A percentile compares a stretch with the other conserved stretches of the same genome.
These are phyloP conservation scores for Pseudorhiza aurosa DNA, from an alignment of 30 jellyfish, hydroid and myxozoan genomes.

Conservation along the genomic window DNA sequence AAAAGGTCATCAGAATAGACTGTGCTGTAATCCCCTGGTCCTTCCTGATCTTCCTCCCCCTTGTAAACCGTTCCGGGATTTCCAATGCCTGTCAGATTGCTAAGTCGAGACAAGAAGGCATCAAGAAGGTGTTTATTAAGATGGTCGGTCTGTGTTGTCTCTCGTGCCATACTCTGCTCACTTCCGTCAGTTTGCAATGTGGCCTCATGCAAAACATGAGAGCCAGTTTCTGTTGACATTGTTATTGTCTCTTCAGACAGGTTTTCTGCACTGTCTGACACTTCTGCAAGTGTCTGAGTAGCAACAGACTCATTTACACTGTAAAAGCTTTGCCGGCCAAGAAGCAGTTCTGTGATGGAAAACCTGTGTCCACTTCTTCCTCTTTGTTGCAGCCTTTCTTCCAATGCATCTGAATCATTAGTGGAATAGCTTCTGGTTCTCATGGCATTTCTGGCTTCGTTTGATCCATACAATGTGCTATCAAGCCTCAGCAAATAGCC, in stretches of 20 bases:
- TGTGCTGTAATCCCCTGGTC: constrained; percentile 49
- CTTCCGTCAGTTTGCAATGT: neutral
- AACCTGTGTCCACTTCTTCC: neutral
- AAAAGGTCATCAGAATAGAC: constrained; percentile 91
- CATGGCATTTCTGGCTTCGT: constrained; percentile 5
- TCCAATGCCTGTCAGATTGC: constrained; percentile 60
- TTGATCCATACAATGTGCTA: constrained; percentile 1
- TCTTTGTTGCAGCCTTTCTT: neutral
- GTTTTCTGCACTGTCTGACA: constrained; percentile 6
- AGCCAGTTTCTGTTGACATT: neutral
- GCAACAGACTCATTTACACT: constrained; percentile 18
- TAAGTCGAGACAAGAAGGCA: constrained; percentile 68
- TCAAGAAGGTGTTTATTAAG: constrained; percentile 71
- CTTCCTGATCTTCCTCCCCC: constrained; percentile 20
- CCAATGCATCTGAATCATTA: constrained; percentile 36
- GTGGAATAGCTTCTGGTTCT: constrained; percentile 52
- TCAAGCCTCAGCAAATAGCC: constrained; percentile 24
- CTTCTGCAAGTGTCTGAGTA: constrained; percentile 38
- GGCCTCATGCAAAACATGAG: neutral
- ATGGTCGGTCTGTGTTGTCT: constrained; percentile 84
- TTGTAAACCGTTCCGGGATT: constrained; percentile 33
- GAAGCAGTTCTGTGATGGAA: constrained; percentile 41
- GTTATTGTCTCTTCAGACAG: neutral
- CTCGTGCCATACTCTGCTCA: constrained; percentile 17
- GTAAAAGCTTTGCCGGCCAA: constrained; percentile 45